phyloP scores from a whole-genome alignment of 2,113 vertebrate species.

The Excalfactoria chinensis region DNA sequence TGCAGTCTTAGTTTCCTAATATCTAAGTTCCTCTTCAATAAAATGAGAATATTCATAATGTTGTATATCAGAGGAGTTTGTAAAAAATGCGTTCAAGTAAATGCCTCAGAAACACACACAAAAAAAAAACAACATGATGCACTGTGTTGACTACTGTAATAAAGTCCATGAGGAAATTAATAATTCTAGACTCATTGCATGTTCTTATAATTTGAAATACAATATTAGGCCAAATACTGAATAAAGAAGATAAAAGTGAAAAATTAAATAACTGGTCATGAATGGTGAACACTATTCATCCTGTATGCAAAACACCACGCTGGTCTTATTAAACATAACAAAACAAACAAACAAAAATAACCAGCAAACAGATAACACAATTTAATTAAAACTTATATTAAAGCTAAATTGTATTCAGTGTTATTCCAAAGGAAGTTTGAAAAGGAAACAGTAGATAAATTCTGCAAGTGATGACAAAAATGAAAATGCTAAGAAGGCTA shows the following conservation, averaged over 20 bases:
- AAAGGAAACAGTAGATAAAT: background rate
- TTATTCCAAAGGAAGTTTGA: background rate
- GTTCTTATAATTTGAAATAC: constrained; percentile 53
- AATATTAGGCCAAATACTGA: constrained; percentile 48
- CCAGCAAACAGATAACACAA: background rate
- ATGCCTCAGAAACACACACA: background rate
- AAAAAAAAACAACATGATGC: background rate
- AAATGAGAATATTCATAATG: constrained; percentile 39
- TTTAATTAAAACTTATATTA: constrained; percentile 54
- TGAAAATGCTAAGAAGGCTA: background rate
- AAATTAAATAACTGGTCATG: constrained; percentile 57
- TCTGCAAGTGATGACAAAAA: background rate
- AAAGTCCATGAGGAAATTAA: constrained; percentile 48
- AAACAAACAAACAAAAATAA: background rate
- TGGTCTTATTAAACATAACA: background rate
- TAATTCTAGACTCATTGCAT: constrained; percentile 31
- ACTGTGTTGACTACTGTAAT: background rate
- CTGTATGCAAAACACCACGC: background rate
- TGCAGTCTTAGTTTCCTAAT: background rate
- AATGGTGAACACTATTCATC: constrained; percentile 14
- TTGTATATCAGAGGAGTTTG: constrained; percentile 1
- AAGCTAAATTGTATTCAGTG: background rate
- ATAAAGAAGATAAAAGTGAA: constrained; percentile 61
- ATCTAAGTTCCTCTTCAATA: background rate
- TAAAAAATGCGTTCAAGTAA: constrained; percentile 30